Evolutionary conservation across 2,888 invertebrate species (phyloP).

Genomic region (Imbricaverruca yamaguchii): DNA sequence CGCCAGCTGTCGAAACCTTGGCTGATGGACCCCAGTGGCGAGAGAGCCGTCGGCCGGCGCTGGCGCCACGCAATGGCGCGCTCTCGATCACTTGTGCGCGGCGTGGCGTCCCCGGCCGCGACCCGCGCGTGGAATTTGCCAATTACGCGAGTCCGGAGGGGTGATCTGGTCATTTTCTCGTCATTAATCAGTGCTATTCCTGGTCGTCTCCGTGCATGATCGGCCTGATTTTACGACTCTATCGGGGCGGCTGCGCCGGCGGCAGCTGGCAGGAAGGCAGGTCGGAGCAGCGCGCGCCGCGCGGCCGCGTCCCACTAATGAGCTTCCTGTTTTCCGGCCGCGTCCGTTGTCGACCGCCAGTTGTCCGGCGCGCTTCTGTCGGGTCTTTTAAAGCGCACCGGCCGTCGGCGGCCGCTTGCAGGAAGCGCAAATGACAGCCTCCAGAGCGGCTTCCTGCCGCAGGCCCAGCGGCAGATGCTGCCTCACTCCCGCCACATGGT

Average conservation of each 20-base stretch:
- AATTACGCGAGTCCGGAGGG: background rate
- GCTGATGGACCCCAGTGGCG: background rate
- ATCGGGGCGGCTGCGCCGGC: background rate
- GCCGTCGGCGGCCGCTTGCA: background rate
- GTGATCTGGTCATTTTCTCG: background rate
- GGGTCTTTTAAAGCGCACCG: background rate
- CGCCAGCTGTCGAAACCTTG: constrained; percentile 13
- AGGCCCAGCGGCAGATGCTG: background rate
- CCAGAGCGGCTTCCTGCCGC: background rate
- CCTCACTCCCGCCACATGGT: too few relatives aligned
- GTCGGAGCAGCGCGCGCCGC: background rate
- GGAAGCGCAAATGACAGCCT: background rate
- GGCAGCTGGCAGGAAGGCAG: constrained; percentile 16
- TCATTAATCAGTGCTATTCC: constrained; percentile 21
- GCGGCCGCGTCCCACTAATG: background rate
- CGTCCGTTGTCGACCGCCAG: background rate
- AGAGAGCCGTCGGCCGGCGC: background rate
- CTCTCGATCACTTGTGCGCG: constrained; percentile 10
- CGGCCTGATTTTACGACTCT: constrained; percentile 20
- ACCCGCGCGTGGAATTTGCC: background rate
- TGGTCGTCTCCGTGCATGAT: constrained; percentile 12
- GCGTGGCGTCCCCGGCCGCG: background rate
- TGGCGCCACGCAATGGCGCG: background rate
- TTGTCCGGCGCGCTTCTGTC: background rate
- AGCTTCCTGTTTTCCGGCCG: constrained; percentile 3